phyloP scores from a whole-genome alignment of 2,888 invertebrate genomes.

The Cryptus armator region DNA sequence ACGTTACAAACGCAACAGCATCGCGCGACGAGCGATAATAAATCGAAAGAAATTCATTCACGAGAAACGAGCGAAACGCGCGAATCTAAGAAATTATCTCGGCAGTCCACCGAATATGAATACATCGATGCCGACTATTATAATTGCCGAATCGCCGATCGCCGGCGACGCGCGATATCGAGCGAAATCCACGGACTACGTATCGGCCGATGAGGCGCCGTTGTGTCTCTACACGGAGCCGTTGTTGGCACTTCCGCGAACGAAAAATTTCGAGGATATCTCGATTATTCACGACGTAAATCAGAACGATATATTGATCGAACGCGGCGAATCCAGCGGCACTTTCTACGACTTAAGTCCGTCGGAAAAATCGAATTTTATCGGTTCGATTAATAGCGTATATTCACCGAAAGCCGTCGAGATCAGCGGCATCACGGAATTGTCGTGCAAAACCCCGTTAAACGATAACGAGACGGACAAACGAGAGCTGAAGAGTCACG shows the following conservation, averaged over 20 bases:
- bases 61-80: slow-evolving; percentile 38
- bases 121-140: slow-evolving; percentile 69
- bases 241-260: slow-evolving; percentile 61
- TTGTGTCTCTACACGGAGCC: background rate
- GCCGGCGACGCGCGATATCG: background rate
- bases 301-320: slow-evolving; percentile 68
- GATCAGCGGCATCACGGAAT: slow-evolving; percentile 55
- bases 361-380: slow-evolving; percentile 12
- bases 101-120: slow-evolving; percentile 72
- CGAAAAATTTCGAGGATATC: slow-evolving; percentile 74
- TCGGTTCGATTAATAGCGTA: slow-evolving; percentile 46
- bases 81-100: slow-evolving; percentile 51
- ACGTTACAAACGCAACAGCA: slow-evolving; percentile 73
- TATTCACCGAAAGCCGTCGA: slow-evolving; percentile 44
- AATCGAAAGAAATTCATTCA: slow-evolving; percentile 67
- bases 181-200: slow-evolving; percentile 70
- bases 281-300: slow-evolving; percentile 73
- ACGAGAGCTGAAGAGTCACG: background rate
- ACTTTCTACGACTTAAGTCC: slow-evolving; percentile 18
- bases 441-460: slow-evolving; percentile 41
- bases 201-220: slow-evolving; percentile 31
- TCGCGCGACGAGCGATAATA: slow-evolving; percentile 73
- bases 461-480: background rate
- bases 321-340: slow-evolving; percentile 20
- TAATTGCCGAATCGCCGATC: slow-evolving; percentile 3